These are phyloP conservation scores for Chouioia cunea DNA, from an alignment of 2,888 invertebrate species.

Conservation along the genomic window DNA sequence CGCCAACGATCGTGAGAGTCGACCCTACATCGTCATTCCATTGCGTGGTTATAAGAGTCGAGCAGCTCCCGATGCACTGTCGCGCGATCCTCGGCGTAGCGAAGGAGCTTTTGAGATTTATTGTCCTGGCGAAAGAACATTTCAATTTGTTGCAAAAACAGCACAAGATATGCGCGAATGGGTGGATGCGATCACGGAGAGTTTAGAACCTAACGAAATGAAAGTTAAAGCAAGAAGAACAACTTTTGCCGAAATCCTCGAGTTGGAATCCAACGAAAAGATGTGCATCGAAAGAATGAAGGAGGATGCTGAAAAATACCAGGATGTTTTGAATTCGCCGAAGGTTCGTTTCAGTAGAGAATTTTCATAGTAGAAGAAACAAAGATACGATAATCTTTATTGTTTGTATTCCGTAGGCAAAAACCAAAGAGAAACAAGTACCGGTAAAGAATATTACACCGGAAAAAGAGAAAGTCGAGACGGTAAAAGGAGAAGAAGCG, in stretches of 20 bases:
- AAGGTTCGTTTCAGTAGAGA: slow-evolving; percentile 26
- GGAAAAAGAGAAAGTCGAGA: slow-evolving; percentile 24
- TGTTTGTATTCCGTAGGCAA: slow-evolving; percentile 11
- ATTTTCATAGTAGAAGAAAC: background rate
- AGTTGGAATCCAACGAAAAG: slow-evolving; percentile 36
- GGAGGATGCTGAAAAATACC: slow-evolving; percentile 46
- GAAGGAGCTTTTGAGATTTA: slow-evolving; percentile 64
- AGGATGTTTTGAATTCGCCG: slow-evolving; percentile 36
- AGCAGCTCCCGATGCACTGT: slow-evolving; percentile 56
- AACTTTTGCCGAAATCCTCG: slow-evolving; percentile 35
- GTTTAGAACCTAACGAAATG: background rate
- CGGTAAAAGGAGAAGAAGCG: slow-evolving; percentile 17
- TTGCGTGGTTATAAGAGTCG: slow-evolving; percentile 62
- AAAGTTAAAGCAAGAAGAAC: background rate
- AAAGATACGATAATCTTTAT: background rate
- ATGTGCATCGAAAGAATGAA: slow-evolving; percentile 42
- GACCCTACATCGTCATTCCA: slow-evolving; percentile 56
- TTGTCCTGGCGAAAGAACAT: slow-evolving; percentile 60
- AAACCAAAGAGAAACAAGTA: slow-evolving; percentile 26
- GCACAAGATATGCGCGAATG: slow-evolving; percentile 65
- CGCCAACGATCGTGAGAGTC: slow-evolving; percentile 58
- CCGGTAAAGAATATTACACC: background rate
- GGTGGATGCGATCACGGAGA: slow-evolving; percentile 53
- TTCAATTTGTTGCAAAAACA: slow-evolving; percentile 60
- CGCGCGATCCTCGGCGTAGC: slow-evolving; percentile 57